Conservation (phyloP, 2,888 invertebrate genomes). For the Bursaphelenchus okinawaensis region DNA sequence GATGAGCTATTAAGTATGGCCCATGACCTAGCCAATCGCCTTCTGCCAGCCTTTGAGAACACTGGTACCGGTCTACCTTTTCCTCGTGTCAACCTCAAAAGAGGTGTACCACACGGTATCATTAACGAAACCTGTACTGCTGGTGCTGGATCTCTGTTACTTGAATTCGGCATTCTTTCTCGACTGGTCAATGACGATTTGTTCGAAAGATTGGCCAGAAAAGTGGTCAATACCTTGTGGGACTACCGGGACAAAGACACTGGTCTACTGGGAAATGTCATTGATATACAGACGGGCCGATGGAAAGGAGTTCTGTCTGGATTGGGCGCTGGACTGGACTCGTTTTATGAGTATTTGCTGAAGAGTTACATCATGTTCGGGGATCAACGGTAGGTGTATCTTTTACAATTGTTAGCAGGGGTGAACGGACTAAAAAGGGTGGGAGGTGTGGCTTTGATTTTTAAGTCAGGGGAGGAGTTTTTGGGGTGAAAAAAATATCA, state of each 20-base stretch:
- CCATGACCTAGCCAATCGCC: conserved; percentile 65
- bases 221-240: conserved; percentile 64
- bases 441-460: no score
- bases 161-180: conserved; percentile 67
- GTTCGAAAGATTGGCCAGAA: conserved; percentile 65
- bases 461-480: no score
- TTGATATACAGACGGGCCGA: conserved; percentile 66
- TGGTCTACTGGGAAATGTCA: conserved; percentile 64
- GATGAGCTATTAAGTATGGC: conserved; percentile 65
- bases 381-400: conserved; percentile 33
- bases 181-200: conserved; percentile 64
- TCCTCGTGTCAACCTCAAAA: conserved; percentile 63
- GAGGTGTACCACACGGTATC: conserved; percentile 62
- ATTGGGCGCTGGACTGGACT: conserved; percentile 66
- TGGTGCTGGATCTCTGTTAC: conserved; percentile 66
- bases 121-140: conserved; percentile 66
- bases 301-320: conserved; percentile 66
- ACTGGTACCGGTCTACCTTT: conserved; percentile 56
- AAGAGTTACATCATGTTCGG: conserved; percentile 67
- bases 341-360: conserved; percentile 66
- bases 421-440: no score
- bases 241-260: conserved; percentile 63
- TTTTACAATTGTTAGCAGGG: no score
- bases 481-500: no score
- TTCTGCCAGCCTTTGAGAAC: conserved; percentile 66